Evolutionary conservation across 2,113 vertebrate genomes (phyloP).

Genomic region (Drymodes brunneopygia): DNA sequence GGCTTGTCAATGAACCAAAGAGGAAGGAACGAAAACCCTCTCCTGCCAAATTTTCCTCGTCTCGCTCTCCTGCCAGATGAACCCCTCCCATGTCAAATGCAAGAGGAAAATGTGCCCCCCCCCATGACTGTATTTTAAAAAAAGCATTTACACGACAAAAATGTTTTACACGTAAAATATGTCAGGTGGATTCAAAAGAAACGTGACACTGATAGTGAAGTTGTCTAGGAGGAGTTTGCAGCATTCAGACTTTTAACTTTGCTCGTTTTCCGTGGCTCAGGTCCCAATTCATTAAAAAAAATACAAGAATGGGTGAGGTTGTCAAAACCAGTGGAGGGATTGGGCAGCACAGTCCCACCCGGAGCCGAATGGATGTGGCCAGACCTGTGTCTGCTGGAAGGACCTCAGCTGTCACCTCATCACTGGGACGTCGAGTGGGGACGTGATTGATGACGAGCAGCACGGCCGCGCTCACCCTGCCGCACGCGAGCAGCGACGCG

Average conservation of each 20-base stretch:
- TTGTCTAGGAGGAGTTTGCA: conserved; percentile 69
- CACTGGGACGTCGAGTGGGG: neutral
- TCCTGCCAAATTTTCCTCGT: neutral
- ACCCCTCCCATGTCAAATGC: conserved; percentile 19
- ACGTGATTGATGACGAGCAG: neutral
- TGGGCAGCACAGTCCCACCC: neutral
- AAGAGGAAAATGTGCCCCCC: conserved; percentile 7
- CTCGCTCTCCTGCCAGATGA: neutral
- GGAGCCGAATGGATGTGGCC: neutral
- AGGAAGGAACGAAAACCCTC: neutral
- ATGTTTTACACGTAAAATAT: conserved; percentile 38
- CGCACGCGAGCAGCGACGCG: neutral
- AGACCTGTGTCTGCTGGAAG: neutral
- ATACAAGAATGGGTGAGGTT: neutral
- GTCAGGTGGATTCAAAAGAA: conserved; percentile 70
- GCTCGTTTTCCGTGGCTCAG: neutral
- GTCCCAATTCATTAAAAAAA: conserved; percentile 63
- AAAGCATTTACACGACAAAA: conserved; percentile 33
- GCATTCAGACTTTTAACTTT: conserved; percentile 12
- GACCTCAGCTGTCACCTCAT: neutral
- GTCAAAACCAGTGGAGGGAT: neutral
- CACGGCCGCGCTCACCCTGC: neutral
- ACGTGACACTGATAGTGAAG: conserved; percentile 75
- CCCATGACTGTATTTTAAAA: neutral
- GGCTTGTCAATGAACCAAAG: neutral